Evolutionary conservation across 92 coral and sea anemone species (phyloP), one percentile per base, ranked within the genome.

Genomic region (Phenganax subtilis): DNA sequence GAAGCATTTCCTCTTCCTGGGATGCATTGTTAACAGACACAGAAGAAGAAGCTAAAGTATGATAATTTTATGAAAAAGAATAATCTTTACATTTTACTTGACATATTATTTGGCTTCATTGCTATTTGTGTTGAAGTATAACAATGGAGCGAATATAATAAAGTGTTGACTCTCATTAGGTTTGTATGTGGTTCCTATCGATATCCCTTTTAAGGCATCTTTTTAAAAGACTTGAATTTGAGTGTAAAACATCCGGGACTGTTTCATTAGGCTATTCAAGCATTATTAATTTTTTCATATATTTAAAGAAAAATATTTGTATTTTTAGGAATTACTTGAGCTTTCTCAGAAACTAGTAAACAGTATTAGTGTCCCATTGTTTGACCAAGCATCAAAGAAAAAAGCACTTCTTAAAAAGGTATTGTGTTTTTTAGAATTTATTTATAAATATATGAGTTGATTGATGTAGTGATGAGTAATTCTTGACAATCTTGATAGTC

Each of bases 21-120:
- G 98, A 94, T 88, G 89, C 93, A 10, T 87, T 94, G 53, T 85
- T 94, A 62, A 89, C 89, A 14, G 97, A 94, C 68, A 91, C 92
- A 76, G 98, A 94, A 82, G 89, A 90, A 67, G 97, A 94, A 80
- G 98, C 98, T 0, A 96, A 88, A 82, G 98, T 94, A 59, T 55
- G 76, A 71, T 52, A 51, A 31, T 71, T 71, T 9, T 28, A 54
- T 31, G 65, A 20, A 59, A 20, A 14, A 14, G 27, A 47, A 31
- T 55, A 72, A 66, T 0, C 51, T 16, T 27, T 12, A 60, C 3
- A 12, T 70, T 82, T 52, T 59, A 55, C 25, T 11, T 12, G 17
- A 80, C 17, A 11, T 10, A 52, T 37, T 58, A 14, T 15, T 75
- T 17, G n/a, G 30, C 6, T 16, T 12, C 2, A 1, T 16, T 59